These are phyloP conservation scores for Zaprionus inermis DNA, from an alignment of 1,140 invertebrate genomes.

Conservation along the genomic window DNA sequence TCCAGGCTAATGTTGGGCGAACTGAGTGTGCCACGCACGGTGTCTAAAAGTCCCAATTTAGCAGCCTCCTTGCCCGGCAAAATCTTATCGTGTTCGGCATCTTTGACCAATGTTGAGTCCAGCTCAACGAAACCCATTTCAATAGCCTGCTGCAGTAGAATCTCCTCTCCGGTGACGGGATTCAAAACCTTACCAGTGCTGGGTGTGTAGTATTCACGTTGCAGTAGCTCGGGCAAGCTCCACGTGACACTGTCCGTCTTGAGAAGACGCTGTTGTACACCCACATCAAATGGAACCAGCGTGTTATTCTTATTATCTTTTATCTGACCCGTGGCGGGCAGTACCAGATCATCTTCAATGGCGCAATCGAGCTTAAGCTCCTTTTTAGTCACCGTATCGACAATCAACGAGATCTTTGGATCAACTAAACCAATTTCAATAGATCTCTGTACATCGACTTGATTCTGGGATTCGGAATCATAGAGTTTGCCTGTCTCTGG, in stretches of 20 bases:
- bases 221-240: constrained; percentile 90
- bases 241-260: constrained; percentile 89
- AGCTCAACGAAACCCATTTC: constrained; percentile 89
- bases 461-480: constrained; percentile 89
- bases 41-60: constrained; percentile 88
- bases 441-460: constrained; percentile 90
- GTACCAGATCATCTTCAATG: constrained; percentile 88
- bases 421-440: constrained; percentile 92
- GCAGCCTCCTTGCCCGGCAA: constrained; percentile 89
- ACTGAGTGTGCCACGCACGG: constrained; percentile 88
- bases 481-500: constrained; percentile 88
- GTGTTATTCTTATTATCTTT: constrained; percentile 88
- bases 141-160: constrained; percentile 90
- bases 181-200: constrained; percentile 91
- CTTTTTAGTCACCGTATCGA: constrained; percentile 89
- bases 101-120: constrained; percentile 89
- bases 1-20: constrained; percentile 90
- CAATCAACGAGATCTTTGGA: constrained; percentile 92
- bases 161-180: constrained; percentile 90
- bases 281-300: constrained; percentile 88
- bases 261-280: constrained; percentile 88
- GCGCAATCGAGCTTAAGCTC: constrained; percentile 89
- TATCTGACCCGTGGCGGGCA: constrained; percentile 88
- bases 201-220: constrained; percentile 91
- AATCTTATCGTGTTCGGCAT: constrained; percentile 89